phyloP scores from a whole-genome alignment of 2,797 vertebrate genomes.

The Pantherophis alleghaniensis region DNA sequence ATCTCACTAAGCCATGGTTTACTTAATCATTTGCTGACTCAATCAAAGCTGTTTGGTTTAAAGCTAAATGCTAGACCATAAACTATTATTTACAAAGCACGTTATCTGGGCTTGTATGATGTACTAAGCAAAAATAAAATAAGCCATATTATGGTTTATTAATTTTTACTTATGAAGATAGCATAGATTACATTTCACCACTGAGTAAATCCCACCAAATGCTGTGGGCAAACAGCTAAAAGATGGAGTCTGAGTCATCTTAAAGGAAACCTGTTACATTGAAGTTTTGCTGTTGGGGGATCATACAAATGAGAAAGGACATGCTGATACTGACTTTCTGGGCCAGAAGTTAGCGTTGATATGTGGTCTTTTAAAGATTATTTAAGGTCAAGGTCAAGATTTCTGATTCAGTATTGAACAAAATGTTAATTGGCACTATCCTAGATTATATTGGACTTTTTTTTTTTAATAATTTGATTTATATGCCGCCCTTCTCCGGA shows the following conservation, averaged over 20 bases:
- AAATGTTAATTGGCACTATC: neutral
- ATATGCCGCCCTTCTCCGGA: no score
- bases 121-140: neutral
- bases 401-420: neutral
- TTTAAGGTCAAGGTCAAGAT: neutral
- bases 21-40: neutral
- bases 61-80: neutral
- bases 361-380: neutral
- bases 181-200: neutral
- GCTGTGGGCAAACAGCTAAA: neutral
- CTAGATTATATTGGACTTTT: neutral
- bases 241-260: neutral
- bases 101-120: neutral
- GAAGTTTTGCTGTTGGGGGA: neutral
- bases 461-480: no score
- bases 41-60: neutral
- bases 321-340: no score
- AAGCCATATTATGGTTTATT: neutral
- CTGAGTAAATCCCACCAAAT: no score
- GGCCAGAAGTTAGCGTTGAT: no score
- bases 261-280: no score
- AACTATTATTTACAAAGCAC: neutral
- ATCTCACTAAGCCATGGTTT: neutral
- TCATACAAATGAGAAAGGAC: neutral
- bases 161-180: neutral